Conservation (phyloP, 2,113 vertebrate species). For the Peromyscus leucopus region DNA sequence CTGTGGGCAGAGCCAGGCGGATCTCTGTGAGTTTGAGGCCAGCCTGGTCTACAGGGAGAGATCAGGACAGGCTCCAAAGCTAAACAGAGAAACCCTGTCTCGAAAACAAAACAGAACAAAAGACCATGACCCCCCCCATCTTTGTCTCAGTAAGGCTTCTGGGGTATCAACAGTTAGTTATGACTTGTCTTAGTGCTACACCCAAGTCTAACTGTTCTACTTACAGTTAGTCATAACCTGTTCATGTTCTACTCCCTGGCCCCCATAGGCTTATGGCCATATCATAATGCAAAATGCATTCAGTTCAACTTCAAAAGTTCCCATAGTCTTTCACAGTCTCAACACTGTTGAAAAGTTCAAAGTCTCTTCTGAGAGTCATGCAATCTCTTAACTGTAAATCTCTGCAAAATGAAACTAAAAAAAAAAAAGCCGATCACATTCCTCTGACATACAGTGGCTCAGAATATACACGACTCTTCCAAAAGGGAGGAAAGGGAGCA, state of each 20-base stretch:
- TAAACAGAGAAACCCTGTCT: no score
- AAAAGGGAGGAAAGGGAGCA: background rate
- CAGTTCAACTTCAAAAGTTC: background rate
- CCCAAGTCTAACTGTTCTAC: background rate
- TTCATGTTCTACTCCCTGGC: background rate
- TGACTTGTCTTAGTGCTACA: background rate
- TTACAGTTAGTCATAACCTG: background rate
- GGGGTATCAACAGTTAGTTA: background rate
- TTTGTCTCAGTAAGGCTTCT: background rate
- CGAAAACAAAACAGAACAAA: no score
- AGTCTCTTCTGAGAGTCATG: background rate
- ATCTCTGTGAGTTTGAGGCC: no score
- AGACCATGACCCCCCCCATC: background rate
- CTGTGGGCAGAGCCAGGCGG: no score
- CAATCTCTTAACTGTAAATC: background rate
- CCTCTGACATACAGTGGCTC: background rate
- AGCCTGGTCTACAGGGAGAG: no score
- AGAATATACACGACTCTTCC: background rate
- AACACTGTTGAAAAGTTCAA: background rate
- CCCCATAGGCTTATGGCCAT: background rate
- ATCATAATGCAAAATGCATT: background rate
- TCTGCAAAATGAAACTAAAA: background rate
- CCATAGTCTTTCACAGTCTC: background rate
- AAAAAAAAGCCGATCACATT: background rate
- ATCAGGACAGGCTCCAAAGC: no score